These are phyloP conservation scores for Amphipoea oculea DNA, from an alignment of 2,888 invertebrate genomes.

Conservation along the genomic window DNA sequence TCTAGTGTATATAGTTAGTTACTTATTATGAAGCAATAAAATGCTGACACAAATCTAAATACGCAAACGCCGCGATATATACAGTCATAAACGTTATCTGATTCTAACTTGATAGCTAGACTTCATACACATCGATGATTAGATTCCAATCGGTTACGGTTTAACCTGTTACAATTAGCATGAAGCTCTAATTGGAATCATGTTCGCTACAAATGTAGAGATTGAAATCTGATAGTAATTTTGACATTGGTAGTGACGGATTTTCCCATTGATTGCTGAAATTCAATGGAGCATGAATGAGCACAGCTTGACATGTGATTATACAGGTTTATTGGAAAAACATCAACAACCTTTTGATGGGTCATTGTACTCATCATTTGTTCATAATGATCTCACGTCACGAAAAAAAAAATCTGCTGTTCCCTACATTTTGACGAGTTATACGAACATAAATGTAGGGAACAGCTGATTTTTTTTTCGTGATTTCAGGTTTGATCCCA, in stretches of 20 bases:
- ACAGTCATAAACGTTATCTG: not conserved
- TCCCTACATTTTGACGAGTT: no score
- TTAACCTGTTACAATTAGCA: slow-evolving; percentile 6
- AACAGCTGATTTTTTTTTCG: no score
- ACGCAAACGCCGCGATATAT: not conserved
- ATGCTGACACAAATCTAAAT: not conserved
- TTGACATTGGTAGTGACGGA: not conserved
- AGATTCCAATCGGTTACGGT: not conserved
- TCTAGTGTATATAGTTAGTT: no score
- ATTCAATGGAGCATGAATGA: not conserved
- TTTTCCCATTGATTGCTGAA: not conserved
- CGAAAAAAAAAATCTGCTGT: no score
- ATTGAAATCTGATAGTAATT: not conserved
- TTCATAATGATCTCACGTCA: no score
- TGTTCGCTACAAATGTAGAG: not conserved
- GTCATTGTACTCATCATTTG: no score
- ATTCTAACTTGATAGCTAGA: not conserved
- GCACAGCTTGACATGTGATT: not conserved
- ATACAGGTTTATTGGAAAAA: no score
- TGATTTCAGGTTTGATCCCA: no score
- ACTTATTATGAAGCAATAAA: no score
- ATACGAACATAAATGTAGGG: no score
- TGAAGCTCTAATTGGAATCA: slow-evolving; percentile 15
- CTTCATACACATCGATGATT: slow-evolving; percentile 10
- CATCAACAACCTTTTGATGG: no score